Base-by-base conservation (phyloP, 2,797 vertebrate genomes). In the Melanotaenia trifasciata region DNA sequence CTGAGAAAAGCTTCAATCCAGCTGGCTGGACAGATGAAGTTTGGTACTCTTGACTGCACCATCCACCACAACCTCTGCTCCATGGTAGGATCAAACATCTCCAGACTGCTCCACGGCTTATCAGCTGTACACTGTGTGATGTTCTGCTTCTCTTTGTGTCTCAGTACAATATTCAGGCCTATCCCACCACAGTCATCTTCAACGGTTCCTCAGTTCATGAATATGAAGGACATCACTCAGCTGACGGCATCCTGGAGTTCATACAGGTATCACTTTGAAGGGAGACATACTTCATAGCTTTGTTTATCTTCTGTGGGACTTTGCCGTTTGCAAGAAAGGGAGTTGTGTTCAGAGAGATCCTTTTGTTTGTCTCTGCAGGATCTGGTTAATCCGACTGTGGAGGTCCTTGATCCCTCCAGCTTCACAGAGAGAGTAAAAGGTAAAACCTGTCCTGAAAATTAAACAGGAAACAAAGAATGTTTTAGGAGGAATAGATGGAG, bases 31-130 rank as follows among this genome's bases (percentile, higher is more conserved):
- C 97, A 97, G 83, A 90, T 98, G 77, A 96, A 94, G 90, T 97
- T 99, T 87, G 98, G 98, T 3, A 99, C 98, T 0, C 80, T 99
- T 61, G 98, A 99, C 85, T 99, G 98, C 70, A 99, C 98, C 53
- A 84, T 99, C 72, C 98, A 99, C 24, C 95, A 96, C 62, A 89
- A 91, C 56, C 95, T 99, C 78, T 99, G 98, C 80, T 91, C 90
- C 16, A 83, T 7, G 84, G 92, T 93, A 67, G 74, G n/a, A 3
- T 16, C 14, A 1, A 0, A 14, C 20, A 28, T 8, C 18, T 3
- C 11, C 38, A 45, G 22, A 43, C 43, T n/a, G 35, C 0, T 54
- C 33, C 12, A 50, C 8, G 20, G 1, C 26, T n/a, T 10, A 26
- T 14, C 18, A 56, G 36, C 16, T 32, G 4, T 2, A 65, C 28